Evolutionary conservation across 1,140 invertebrate species (phyloP).

Genomic region (Schlechtendalia chinensis): DNA sequence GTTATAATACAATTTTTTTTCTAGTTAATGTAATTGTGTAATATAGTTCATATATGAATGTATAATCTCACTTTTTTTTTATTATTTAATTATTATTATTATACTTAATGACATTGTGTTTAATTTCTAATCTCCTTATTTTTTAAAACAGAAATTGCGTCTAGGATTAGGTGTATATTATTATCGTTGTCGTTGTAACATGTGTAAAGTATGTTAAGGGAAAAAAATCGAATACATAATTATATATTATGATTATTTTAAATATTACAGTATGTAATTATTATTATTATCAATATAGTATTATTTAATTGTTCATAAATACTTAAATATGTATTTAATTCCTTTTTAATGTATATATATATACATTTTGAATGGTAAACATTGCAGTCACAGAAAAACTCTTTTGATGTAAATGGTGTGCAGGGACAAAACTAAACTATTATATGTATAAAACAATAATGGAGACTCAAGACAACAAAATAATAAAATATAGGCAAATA

Average conservation of each 20-base stretch:
- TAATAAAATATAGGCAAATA: too few species aligned
- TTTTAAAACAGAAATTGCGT: slow-evolving; percentile 25
- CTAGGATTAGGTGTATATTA: slow-evolving; percentile 44
- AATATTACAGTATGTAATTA: slow-evolving; percentile 45
- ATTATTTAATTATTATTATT: too few species aligned
- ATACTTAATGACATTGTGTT: slow-evolving; percentile 25
- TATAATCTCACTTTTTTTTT: slow-evolving; percentile 48
- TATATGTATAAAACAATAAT: too few species aligned
- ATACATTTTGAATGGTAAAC: too few species aligned
- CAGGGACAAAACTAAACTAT: too few species aligned
- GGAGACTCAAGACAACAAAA: too few species aligned
- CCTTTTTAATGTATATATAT: neutral
- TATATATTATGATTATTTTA: slow-evolving; percentile 49
- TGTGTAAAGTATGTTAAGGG: slow-evolving; percentile 42
- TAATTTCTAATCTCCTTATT: slow-evolving; percentile 38
- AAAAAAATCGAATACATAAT: slow-evolving; percentile 22
- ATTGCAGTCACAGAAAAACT: neutral
- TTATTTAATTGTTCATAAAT: slow-evolving; percentile 41
- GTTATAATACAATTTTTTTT: slow-evolving; percentile 38
- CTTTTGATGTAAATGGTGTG: too few species aligned
- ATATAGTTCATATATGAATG: slow-evolving; percentile 30
- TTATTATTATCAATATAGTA: slow-evolving; percentile 39
- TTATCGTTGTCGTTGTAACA: slow-evolving; percentile 38
- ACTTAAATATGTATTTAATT: slow-evolving; percentile 7
- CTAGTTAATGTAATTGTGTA: slow-evolving; percentile 36